Evolutionary conservation across 2,888 invertebrate genomes (phyloP), one percentile per base, ranked within the genome.

Genomic region (Eupsilia transversa): DNA sequence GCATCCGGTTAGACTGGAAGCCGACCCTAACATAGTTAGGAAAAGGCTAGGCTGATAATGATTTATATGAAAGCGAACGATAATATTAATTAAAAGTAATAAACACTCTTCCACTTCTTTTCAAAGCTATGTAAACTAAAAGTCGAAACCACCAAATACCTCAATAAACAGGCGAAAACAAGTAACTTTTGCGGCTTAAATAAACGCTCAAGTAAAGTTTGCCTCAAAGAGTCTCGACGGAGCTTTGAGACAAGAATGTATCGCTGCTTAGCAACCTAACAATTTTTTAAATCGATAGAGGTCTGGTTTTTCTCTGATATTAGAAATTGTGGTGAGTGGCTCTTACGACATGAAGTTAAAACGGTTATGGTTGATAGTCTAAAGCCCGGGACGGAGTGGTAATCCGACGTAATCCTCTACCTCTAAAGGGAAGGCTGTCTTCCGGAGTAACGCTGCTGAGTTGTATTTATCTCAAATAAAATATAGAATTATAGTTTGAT

Each of bases 211-310:
- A 20, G 61, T 14, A 30, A 52, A 54, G 46, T 61, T 43, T 35
- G 30, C 38, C 30, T 27, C 54, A 61, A 66, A 35, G 49, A 30
- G 56, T 27, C 20, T 68, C 27, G 46, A 23, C n/a, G 30, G 56
- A 69, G 30, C 23, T 41, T n/a, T 80, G 30, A 59, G 49, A 56
- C 67, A 41, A 57, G 38, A 57, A 38, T 52, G 67, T 64, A 33
- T 41, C 23, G 76, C 23, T 77, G 82, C 79, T 70, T 56, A 76
- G 82, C 82, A 82, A 82, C 82, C 76, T 54, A 79, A 82, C 82
- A 79, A 20, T 43, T 64, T 69, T 77, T 70, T 35, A n/a, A 70
- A 82, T 82, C 82, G 63, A 82, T 82, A 67, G 3, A 59, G 5
- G 59, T 56, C 41, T 54, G 27, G 23, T 17, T 66, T 79, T 52